These are phyloP conservation scores for Steinernema khuongi DNA, from an alignment of 1,140 invertebrate genomes.

Conservation along the genomic window DNA sequence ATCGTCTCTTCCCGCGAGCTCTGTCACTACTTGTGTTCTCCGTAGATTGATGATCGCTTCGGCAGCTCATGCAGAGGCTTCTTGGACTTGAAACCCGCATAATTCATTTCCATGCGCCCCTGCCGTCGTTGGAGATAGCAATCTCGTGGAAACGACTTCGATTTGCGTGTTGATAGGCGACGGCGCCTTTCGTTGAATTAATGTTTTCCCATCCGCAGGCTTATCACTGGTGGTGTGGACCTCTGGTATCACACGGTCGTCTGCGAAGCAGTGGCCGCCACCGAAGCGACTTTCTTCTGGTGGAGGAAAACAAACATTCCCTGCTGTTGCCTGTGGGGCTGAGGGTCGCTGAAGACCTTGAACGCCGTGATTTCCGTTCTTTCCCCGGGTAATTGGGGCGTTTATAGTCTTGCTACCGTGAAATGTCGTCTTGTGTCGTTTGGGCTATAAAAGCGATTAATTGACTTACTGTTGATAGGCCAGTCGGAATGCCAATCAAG, in stretches of 20 bases:
- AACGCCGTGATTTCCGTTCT: background rate
- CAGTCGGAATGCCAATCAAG: too few relatives aligned
- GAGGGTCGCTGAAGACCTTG: too few relatives aligned
- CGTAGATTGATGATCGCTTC: background rate
- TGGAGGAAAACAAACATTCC: too few relatives aligned
- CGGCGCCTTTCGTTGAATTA: background rate
- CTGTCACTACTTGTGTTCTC: slow-evolving; percentile 9
- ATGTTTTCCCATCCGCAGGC: background rate
- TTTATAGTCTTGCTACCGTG: background rate
- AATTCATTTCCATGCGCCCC: background rate
- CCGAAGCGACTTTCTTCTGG: too few relatives aligned
- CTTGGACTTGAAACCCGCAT: background rate
- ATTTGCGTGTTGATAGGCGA: background rate
- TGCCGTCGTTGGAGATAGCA: background rate
- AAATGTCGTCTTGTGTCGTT: background rate
- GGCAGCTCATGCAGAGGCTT: background rate
- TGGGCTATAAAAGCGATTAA: too few relatives aligned
- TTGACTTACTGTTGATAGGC: too few relatives aligned
- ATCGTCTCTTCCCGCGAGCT: slow-evolving; percentile 1
- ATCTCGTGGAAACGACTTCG: background rate
- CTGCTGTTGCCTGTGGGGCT: too few relatives aligned
- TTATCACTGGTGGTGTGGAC: background rate
- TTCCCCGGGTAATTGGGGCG: background rate
- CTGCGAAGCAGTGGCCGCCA: too few relatives aligned
- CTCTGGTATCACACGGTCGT: too few relatives aligned